Evolutionary conservation across 2,113 vertebrate genomes (phyloP), one percentile per base, ranked within the genome.

Genomic region (Spea bombifrons): DNA sequence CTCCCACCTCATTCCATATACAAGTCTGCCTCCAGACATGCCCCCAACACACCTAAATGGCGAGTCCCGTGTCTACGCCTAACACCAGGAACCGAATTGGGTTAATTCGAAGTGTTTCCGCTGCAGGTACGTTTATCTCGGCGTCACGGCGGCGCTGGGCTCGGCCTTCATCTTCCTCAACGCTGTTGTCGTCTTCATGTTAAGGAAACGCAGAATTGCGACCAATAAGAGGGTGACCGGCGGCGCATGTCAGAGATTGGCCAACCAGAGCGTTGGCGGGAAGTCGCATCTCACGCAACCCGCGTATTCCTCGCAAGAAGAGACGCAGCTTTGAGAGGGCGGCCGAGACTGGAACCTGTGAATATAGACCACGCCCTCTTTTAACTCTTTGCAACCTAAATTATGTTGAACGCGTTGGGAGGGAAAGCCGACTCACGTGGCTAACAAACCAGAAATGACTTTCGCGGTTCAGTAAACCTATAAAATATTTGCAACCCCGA

Each of bases 101-200:
- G 30, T 30, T 30, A 30, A 30, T 30, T 30, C 1, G 30, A 30
- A 30, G 30, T 30, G 30, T 30, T 30, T 30, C 1, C 2, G 30
- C 30, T 2, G 75, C 90, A 97, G 95, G 85, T 87, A 90, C 15
- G 90, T 95, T 66, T 98, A 95, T 84, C 88, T 98, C 83, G 95
- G 95, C 48, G 87, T 98, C 81, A 95, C 93, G 8, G 63, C 95
- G 82, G 87, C 92, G n/a, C 85, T 98, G 86, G 94, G 95, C 76
- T 92, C 80, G 1, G 75, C 90, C 53, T 96, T 95, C 70, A 90
- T 95, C 86, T 85, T 96, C 84, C 84, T 97, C 81, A 95, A 93
- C 77, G 84, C 87, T 76, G 88, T 90, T 64, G 91, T 95, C 12
- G 91, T 96, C 83, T 81, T 89, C 75, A 78, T 92, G 55, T 88